Conservation (phyloP, 2,888 invertebrate species). For the Pachydiplax longipennis region DNA sequence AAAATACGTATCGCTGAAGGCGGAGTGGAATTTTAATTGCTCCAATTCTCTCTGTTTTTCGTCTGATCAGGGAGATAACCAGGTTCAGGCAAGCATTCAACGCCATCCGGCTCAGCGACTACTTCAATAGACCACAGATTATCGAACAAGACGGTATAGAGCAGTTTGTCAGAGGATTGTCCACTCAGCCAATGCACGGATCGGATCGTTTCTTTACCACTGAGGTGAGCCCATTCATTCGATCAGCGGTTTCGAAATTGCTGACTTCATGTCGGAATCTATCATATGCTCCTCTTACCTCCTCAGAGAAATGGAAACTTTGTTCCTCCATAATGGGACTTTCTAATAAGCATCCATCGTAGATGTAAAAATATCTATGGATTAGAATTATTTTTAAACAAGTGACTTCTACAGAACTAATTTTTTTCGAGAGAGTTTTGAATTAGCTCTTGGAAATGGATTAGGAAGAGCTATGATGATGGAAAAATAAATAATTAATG, state of each 20-base stretch:
- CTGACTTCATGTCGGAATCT: background rate
- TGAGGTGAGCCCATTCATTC: constrained; percentile 66
- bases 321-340: too few species aligned
- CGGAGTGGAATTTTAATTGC: background rate
- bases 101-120: constrained; percentile 68
- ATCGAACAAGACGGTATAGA: constrained; percentile 74
- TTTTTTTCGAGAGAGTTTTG: too few species aligned
- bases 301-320: too few species aligned
- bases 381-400: too few species aligned
- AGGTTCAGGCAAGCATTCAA: constrained; percentile 23
- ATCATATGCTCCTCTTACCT: background rate
- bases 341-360: too few species aligned
- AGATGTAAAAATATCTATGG: too few species aligned
- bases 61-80: constrained; percentile 41
- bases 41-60: background rate
- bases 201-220: constrained; percentile 80
- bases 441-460: too few species aligned
- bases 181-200: constrained; percentile 77
- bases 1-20: background rate
- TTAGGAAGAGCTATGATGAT: too few species aligned
- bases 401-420: too few species aligned
- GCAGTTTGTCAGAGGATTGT: constrained; percentile 76
- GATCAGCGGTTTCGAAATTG: background rate
- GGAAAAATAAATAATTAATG: too few species aligned
- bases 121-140: constrained; percentile 72